Conservation (phyloP, 1,140 invertebrate species). For the Pogonomyrmex barbatus region DNA sequence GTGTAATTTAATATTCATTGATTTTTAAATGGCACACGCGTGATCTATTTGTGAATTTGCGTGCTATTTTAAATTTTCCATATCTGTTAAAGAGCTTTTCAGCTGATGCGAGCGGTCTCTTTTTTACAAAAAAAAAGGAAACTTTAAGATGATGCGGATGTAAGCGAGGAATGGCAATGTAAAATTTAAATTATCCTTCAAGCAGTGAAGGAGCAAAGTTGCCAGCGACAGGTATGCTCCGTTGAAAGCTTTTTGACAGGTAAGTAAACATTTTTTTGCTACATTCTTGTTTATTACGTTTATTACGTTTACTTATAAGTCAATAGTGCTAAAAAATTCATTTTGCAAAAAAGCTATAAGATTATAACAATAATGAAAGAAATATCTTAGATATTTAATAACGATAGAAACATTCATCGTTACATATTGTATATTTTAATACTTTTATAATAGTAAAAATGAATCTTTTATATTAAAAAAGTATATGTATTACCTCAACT, state of each 20-base stretch:
- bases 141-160: background rate
- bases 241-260: background rate
- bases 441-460: background rate
- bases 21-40: background rate
- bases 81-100: background rate
- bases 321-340: conserved; percentile 15
- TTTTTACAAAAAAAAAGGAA: background rate
- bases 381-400: background rate
- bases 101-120: background rate
- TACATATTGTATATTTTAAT: background rate
- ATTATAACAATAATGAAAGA: background rate
- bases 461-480: background rate
- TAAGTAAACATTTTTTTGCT: background rate
- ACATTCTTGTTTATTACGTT: background rate
- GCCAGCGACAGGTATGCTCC: background rate
- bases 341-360: background rate
- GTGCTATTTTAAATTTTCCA: background rate
- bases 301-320: background rate
- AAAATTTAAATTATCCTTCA: conserved; percentile 13
- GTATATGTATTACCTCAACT: background rate
- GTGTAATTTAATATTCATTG: background rate
- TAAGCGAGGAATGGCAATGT: background rate
- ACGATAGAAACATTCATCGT: background rate
- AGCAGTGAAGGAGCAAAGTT: conserved; percentile 10
- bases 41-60: background rate